Evolutionary conservation across 2,888 invertebrate species (phyloP).

Genomic region (Agrilus cyanescens): DNA sequence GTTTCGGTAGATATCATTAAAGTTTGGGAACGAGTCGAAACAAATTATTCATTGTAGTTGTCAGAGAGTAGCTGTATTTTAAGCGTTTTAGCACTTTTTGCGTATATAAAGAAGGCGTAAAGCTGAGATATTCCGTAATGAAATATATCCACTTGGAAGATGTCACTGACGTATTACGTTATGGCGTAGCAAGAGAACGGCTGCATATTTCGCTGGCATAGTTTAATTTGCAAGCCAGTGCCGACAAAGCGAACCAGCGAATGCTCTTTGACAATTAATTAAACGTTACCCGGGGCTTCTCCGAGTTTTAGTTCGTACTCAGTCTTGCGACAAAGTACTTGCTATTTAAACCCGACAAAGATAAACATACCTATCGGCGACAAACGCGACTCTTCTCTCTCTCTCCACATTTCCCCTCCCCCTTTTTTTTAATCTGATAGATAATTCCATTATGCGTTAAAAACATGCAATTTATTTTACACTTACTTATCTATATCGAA

Average conservation of each 20-base stretch:
- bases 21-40: too few relatives aligned
- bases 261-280: slow-evolving; percentile 28
- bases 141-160: slow-evolving; percentile 27
- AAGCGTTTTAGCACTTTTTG: too few relatives aligned
- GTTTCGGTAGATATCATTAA: too few relatives aligned
- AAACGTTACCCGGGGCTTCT: slow-evolving; percentile 18
- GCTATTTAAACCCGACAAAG: slow-evolving; percentile 9
- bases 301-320: slow-evolving; percentile 10
- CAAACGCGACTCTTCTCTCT: too few relatives aligned
- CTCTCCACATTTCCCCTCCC: too few relatives aligned
- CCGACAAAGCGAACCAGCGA: slow-evolving; percentile 33
- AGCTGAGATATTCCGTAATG: slow-evolving; percentile 22
- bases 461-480: too few relatives aligned
- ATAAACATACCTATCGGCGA: slow-evolving; percentile 5
- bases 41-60: too few relatives aligned
- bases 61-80: too few relatives aligned
- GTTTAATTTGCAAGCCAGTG: slow-evolving; percentile 34
- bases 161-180: slow-evolving; percentile 35
- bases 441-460: too few relatives aligned
- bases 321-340: slow-evolving; percentile 8
- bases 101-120: slow-evolving; percentile 14
- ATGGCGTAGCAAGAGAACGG: slow-evolving; percentile 26
- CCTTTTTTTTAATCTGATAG: too few relatives aligned
- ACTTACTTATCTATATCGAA: too few relatives aligned
- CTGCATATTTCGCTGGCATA: slow-evolving; percentile 35